Conservation (phyloP, 35 echinoderm and acorn worm genomes). For the Apostichopus parvimensis region DNA sequence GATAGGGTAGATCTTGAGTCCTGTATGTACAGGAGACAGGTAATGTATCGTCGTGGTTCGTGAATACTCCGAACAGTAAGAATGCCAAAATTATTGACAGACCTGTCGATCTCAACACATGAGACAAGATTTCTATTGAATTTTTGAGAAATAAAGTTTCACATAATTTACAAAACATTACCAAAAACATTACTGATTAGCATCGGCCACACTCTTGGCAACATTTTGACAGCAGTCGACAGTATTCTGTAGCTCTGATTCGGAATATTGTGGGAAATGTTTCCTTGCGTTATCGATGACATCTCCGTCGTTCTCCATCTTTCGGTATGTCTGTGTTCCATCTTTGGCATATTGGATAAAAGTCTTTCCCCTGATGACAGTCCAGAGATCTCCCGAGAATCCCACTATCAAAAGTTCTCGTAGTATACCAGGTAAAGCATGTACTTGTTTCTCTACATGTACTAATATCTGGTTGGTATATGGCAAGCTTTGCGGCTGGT, state of each 20-base stretch:
- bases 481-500: not conserved
- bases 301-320: not conserved
- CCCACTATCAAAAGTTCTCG: not conserved
- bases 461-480: no score
- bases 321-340: not conserved
- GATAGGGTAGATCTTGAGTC: no score
- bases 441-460: not conserved
- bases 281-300: not conserved
- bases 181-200: not conserved
- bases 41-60: no score
- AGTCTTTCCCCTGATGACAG: not conserved
- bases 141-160: no score
- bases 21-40: no score
- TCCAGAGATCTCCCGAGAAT: not conserved
- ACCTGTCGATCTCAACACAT: no score
- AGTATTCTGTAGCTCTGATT: not conserved
- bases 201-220: not conserved
- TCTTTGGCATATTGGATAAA: not conserved
- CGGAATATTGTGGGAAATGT: slow-evolving; percentile 11
- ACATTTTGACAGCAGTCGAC: not conserved
- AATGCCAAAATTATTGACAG: no score
- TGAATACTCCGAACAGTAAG: no score
- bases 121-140: no score
- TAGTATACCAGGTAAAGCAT: not conserved
- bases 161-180: no score